Percentiles rank a stretch among this genome's conserved stretches.
These are phyloP conservation scores for Vimba vimba DNA, from an alignment of 2,113 vertebrate species.

Conservation along the genomic window DNA sequence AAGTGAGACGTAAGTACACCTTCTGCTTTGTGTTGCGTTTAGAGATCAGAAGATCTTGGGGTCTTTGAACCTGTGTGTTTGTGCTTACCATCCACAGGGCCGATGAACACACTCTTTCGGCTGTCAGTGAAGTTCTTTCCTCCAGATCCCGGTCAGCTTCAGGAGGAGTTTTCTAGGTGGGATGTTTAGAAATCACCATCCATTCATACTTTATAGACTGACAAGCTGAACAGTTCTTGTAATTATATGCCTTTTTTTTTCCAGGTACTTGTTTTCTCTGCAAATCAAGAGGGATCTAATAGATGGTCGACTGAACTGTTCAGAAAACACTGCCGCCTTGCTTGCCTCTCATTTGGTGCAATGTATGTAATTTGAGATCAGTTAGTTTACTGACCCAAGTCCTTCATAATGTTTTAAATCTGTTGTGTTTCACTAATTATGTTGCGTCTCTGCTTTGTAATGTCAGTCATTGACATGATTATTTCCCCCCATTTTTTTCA, in stretches of 20 bases:
- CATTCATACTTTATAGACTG: background rate
- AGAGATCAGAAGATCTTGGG: background rate
- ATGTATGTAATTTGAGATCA: conserved; percentile 73
- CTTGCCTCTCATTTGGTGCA: conserved; percentile 91
- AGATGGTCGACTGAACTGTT: conserved; percentile 86
- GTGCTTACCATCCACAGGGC: conserved; percentile 76
- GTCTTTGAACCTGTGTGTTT: conserved; percentile 8
- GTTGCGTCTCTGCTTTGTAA: background rate
- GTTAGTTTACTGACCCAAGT: background rate
- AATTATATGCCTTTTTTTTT: background rate
- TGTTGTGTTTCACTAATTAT: background rate
- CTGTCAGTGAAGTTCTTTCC: conserved; percentile 98
- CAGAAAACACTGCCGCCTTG: conserved; percentile 86
- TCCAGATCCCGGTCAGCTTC: conserved; percentile 94
- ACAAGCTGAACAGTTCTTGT: background rate
- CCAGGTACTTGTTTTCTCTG: conserved; percentile 92
- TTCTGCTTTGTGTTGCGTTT: conserved; percentile 4
- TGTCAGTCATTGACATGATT: background rate
- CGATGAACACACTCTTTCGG: conserved; percentile 85
- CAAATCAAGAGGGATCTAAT: conserved; percentile 94
- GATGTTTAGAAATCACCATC: background rate
- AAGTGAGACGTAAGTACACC: conserved; percentile 90
- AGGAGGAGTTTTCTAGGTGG: conserved; percentile 95
- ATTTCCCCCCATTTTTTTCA: background rate
- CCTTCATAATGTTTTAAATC: background rate